These are phyloP conservation scores for Imbricaverruca yamaguchii DNA, from an alignment of 2,888 invertebrate genomes.

Conservation along the genomic window DNA sequence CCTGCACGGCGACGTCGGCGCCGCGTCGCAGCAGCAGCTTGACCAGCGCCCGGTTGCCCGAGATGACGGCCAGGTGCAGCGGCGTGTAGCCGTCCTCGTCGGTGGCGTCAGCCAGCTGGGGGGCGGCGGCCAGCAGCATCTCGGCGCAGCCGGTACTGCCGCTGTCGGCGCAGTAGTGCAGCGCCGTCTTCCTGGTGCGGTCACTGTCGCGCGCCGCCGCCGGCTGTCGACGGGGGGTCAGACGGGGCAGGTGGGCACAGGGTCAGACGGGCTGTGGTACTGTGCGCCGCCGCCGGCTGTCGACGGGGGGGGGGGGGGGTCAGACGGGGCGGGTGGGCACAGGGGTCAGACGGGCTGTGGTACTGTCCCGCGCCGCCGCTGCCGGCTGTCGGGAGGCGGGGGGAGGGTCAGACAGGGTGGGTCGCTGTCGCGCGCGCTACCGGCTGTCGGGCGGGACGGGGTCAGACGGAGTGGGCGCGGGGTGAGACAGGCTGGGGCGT, in stretches of 20 bases:
- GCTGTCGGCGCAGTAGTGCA: slow-evolving; percentile 84
- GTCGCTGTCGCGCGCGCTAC: too few relatives aligned
- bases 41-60: slow-evolving; percentile 51
- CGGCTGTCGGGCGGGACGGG: too few relatives aligned
- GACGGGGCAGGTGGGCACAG: neutral
- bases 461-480: too few relatives aligned
- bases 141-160: slow-evolving; percentile 56
- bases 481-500: too few relatives aligned
- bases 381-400: too few relatives aligned
- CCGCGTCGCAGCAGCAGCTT: slow-evolving; percentile 66
- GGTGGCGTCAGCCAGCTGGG: slow-evolving; percentile 62
- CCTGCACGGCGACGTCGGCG: slow-evolving; percentile 81
- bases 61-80: slow-evolving; percentile 88
- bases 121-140: slow-evolving; percentile 71
- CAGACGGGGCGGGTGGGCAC: neutral
- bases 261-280: neutral
- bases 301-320: too few relatives aligned
- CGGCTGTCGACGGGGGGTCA: slow-evolving; percentile 34
- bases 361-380: too few relatives aligned
- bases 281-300: too few relatives aligned
- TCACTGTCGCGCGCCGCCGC: slow-evolving; percentile 61
- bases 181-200: slow-evolving; percentile 71
- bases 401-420: too few relatives aligned
- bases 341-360: neutral
- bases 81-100: slow-evolving; percentile 94